Percentiles rank a stretch among this genome's conserved stretches.
phyloP scores from a whole-genome alignment of 2,888 invertebrate genomes.

The Eulithis prunata region DNA sequence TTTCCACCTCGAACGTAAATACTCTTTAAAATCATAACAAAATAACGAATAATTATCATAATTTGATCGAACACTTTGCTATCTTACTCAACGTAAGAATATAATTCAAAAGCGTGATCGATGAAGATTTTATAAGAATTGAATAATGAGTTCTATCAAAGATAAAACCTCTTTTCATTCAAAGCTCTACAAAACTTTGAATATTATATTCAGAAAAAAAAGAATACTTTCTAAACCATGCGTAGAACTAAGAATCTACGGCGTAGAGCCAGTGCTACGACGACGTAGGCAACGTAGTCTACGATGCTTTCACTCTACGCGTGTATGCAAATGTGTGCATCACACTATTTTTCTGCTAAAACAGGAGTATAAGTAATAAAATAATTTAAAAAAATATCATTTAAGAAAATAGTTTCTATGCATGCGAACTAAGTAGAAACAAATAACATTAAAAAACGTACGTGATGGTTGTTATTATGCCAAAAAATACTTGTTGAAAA shows the following conservation, averaged over 20 bases:
- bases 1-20: constrained; percentile 25
- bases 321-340: neutral
- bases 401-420: too few species aligned
- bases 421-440: too few species aligned
- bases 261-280: constrained; percentile 23
- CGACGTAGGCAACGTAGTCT: constrained; percentile 20
- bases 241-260: constrained; percentile 13
- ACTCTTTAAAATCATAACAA: constrained; percentile 4
- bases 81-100: neutral
- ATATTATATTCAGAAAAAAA: too few species aligned
- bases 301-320: constrained; percentile 8
- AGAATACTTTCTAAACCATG: neutral
- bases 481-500: too few species aligned
- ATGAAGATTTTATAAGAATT: constrained; percentile 1
- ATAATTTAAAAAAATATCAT: too few species aligned
- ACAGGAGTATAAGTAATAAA: too few species aligned
- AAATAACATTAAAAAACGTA: too few species aligned
- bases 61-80: constrained; percentile 19
- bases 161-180: too few species aligned
- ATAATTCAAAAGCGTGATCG: constrained; percentile 16
- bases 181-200: too few species aligned
- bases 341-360: too few species aligned
- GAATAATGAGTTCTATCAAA: neutral
- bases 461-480: too few species aligned
- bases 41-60: constrained; percentile 4